These are phyloP conservation scores for Acronicta alni DNA, from an alignment of 2,888 invertebrate species.

Conservation along the genomic window DNA sequence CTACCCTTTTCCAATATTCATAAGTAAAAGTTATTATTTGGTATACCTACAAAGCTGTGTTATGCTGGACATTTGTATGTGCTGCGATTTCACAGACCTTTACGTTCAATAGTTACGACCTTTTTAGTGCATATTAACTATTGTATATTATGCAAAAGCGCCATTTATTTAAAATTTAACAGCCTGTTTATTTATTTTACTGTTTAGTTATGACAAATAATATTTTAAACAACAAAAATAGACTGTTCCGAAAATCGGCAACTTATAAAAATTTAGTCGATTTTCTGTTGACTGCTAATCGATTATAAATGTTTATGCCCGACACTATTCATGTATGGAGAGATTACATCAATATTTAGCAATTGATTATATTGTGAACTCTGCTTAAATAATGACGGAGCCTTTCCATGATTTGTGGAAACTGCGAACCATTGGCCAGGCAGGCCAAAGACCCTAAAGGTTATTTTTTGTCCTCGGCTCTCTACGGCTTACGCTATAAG, in stretches of 20 bases:
- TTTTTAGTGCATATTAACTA: constrained; percentile 20
- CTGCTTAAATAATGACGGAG: constrained; percentile 13
- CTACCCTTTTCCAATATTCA: constrained; percentile 29
- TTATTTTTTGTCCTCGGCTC: constrained; percentile 57
- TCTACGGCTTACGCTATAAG: constrained; percentile 44
- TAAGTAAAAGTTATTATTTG: constrained; percentile 16
- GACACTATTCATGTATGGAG: neutral
- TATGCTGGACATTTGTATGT: constrained; percentile 3
- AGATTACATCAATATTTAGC: neutral
- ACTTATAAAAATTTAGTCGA: too few species aligned
- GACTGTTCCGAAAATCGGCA: too few species aligned
- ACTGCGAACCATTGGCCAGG: constrained; percentile 39
- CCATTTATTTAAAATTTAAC: constrained; percentile 1
- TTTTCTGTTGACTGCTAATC: too few species aligned
- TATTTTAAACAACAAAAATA: too few species aligned
- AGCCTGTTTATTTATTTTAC: too few species aligned
- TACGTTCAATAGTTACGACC: constrained; percentile 13
- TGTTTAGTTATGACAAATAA: too few species aligned
- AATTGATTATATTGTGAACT: constrained; percentile 17
- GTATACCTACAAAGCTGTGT: neutral
- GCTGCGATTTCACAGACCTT: constrained; percentile 17
- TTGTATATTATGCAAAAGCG: constrained; percentile 14
- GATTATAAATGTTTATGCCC: too few species aligned
- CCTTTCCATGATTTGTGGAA: constrained; percentile 52
- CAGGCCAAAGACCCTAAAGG: constrained; percentile 65